Base-by-base conservation (phyloP, 2,113 vertebrate species). In the Lagenorhynchus albirostris region DNA sequence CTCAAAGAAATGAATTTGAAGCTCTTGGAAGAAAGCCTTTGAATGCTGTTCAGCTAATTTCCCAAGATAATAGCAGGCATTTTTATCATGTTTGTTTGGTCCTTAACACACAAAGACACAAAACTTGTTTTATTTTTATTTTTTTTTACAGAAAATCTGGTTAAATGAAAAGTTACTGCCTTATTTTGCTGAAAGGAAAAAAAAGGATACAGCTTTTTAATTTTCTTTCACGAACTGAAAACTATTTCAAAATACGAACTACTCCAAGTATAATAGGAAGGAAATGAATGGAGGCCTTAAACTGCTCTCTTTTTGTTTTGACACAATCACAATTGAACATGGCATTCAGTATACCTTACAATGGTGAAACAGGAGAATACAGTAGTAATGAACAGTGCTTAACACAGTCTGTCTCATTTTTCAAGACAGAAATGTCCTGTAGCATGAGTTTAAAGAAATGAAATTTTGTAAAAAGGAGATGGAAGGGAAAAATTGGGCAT, bases 281-380 rank as follows among this genome's bases (percentile, higher is more conserved):
- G 91, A 97, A 98, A 97, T 96, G 96, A 97, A 96, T 76, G 93
- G 77, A 96, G 77, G 71, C 71, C 81, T 94, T 93, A 96, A 96
- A 83, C 87, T 73, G 89, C 55, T 96, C 89, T 96, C 76, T 96
- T 94, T 98, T 95, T 96, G 47, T 94, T 94, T 96, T 97, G 97
- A 98, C 97, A 96, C 33, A 85, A 94, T 15, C 81, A 89, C 96
- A 97, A 62, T 89, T 93, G 97, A 95, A 97, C 96, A 94, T 93
- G 94, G 95, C 94, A 98, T 94, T 98, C 94, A 89, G 84, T 91
- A 33, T 47, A 94, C 96, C 67, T 96, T 96, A 97, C 97, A 98
- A 96, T 87, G 36, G 47, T 17, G 53, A 96, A 96, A 98, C 95
- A 98, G 98, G 97, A 98, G 95, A 98, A 98, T 97, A 96, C 97